Base-by-base conservation (phyloP, 2,888 invertebrate genomes). In the Leptinotarsa juncta region DNA sequence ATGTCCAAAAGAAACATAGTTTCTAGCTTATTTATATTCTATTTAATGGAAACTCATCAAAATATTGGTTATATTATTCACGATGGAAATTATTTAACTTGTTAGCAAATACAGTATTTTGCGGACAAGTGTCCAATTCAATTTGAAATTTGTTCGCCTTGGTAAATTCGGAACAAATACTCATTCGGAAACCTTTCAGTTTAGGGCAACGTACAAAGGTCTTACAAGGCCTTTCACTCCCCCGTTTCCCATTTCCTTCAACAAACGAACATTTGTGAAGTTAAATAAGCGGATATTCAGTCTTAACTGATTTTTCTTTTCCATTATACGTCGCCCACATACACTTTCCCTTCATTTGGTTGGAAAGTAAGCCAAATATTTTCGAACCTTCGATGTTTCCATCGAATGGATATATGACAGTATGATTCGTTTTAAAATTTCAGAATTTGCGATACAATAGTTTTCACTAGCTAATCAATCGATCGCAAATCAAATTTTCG, bases 121-220 rank as follows among this genome's bases (percentile, higher is more conserved):
- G 42, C 32, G 42, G 62, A 32, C 62, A 57, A 57, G 62, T 42
- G n/a, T 62, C 62, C 16, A 62, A 62, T 62, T n/a, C 62, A 42
- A 62, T 62, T 62, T n/a, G 32, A 62, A 62, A 62, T 62, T 62
- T 62, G 62, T 62, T 42, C 32, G n/a, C 62, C 62, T 32, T 62
- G 26, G 62, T 5, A 62, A 32, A 62, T 32, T 62, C 42, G 62
- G 62, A 62, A 62, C 62, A 32, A 62, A 62, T 32, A 62, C 62
- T 26, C 62, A 62, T 62, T 62, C 62, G n/a, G n/a, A n/a, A 32
- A 10, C 32, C 62, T 62, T 62, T 32, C 62, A 62, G 42, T 62
- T 42, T n/a, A 16, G 62, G n/a, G 32, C 32, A n/a, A 62, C 32
- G n/a, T 32, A 26, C 62, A 14, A 57, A 32, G 62, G 62, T 62